Conservation (phyloP, 1,140 invertebrate genomes). For the Ditylenchus dipsaci region DNA sequence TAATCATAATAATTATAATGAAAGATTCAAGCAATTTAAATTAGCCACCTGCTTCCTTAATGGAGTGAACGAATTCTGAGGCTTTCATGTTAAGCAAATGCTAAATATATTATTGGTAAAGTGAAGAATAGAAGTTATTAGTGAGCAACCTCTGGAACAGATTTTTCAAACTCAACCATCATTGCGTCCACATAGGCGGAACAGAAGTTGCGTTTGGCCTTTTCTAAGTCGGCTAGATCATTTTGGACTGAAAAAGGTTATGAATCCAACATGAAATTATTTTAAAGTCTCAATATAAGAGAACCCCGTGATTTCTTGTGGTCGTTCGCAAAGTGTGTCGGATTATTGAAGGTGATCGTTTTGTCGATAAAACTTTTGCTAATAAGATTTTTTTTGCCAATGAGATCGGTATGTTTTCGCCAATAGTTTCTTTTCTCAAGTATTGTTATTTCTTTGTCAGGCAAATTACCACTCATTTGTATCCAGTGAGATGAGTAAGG, state of each 20-base stretch:
- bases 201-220: slow-evolving; percentile 1
- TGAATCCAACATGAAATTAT: no score
- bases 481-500: no score
- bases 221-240: background rate
- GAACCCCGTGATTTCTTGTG: no score
- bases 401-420: no score
- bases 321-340: no score
- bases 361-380: no score
- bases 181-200: background rate
- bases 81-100: slow-evolving; percentile 6
- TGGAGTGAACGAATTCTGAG: background rate
- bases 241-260: slow-evolving; percentile 1
- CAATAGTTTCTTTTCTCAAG: no score
- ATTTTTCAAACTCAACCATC: background rate
- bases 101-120: background rate
- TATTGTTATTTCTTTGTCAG: no score
- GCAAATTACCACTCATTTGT: no score
- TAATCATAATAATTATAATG: background rate
- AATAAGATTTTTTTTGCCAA: background rate
- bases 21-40: background rate
- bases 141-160: slow-evolving; percentile 1
- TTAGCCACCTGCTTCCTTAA: slow-evolving; percentile 1
- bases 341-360: no score
- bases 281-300: no score
- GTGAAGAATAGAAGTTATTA: background rate